Percentiles rank a stretch among this genome's conserved stretches.
Conservation (phyloP, 2,797 vertebrate species). For the Orestias chungarensis region DNA sequence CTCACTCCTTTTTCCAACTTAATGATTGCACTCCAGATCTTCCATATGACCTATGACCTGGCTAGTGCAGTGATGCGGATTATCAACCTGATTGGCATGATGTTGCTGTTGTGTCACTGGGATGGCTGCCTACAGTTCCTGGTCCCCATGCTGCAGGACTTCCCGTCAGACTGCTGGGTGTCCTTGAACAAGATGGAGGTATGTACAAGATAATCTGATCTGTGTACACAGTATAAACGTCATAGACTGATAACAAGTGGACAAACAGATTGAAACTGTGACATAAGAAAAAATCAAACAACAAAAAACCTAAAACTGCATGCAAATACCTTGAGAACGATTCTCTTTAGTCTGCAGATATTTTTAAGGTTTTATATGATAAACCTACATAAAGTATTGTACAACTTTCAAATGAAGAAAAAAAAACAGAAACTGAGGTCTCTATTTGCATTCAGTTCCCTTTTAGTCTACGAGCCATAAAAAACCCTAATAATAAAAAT, state of each 20-base stretch:
- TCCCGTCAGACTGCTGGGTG: conserved; percentile 94
- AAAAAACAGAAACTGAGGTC: background rate
- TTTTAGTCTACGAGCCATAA: background rate
- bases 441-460: background rate
- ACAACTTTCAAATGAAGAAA: background rate
- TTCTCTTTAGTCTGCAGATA: background rate
- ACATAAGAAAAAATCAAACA: background rate
- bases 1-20: conserved; percentile 21
- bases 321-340: background rate
- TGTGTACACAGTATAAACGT: background rate
- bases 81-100: conserved; percentile 95
- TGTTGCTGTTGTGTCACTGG: conserved; percentile 95
- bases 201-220: conserved; percentile 38
- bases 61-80: conserved; percentile 95
- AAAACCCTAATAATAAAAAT: background rate
- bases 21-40: conserved; percentile 81
- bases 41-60: conserved; percentile 97
- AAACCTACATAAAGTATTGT: background rate
- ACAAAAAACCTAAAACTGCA: background rate
- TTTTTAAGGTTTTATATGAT: background rate
- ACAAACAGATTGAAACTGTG: background rate
- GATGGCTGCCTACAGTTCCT: conserved; percentile 95
- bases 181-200: conserved; percentile 98
- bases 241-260: background rate
- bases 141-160: conserved; percentile 95